Conservation (phyloP, 1,140 invertebrate genomes). For the Solenopsis invicta region DNA sequence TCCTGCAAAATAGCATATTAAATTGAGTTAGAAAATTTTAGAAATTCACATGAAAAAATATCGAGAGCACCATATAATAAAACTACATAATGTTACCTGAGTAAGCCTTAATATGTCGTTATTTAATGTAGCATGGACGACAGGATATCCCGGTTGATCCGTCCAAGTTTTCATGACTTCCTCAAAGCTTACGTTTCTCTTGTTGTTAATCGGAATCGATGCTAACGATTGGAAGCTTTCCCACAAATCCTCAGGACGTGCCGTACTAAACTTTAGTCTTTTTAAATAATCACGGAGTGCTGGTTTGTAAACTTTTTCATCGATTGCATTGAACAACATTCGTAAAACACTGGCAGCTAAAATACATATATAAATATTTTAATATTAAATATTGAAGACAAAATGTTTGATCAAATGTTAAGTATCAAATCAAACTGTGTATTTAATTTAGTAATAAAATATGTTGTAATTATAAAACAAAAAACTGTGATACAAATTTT, state of each 20-base stretch:
- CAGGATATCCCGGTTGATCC: constrained; percentile 91
- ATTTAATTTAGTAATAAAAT: not conserved
- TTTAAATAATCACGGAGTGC: constrained; percentile 88
- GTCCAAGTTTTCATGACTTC: constrained; percentile 90
- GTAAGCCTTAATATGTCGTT: constrained; percentile 82
- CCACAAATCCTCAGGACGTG: constrained; percentile 89
- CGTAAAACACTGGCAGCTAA: constrained; percentile 90
- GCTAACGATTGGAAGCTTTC: constrained; percentile 82
- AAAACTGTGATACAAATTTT: constrained; percentile 7
- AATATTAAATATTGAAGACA: not conserved
- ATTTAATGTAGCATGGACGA: constrained; percentile 88
- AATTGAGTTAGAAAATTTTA: not conserved
- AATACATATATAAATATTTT: constrained; percentile 9
- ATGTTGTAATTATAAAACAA: not conserved
- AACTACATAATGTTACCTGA: constrained; percentile 80
- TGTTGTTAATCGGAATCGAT: constrained; percentile 78
- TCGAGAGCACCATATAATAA: not conserved
- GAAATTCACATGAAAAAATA: not conserved
- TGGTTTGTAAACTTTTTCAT: constrained; percentile 87
- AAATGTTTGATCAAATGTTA: not conserved
- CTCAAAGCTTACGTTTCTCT: not conserved
- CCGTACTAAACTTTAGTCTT: constrained; percentile 85
- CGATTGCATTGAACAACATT: constrained; percentile 92
- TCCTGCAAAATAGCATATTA: constrained; percentile 22
- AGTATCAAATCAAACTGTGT: too few species aligned